phyloP scores from a whole-genome alignment of 2,888 invertebrate genomes.

The Chirona hameri region DNA sequence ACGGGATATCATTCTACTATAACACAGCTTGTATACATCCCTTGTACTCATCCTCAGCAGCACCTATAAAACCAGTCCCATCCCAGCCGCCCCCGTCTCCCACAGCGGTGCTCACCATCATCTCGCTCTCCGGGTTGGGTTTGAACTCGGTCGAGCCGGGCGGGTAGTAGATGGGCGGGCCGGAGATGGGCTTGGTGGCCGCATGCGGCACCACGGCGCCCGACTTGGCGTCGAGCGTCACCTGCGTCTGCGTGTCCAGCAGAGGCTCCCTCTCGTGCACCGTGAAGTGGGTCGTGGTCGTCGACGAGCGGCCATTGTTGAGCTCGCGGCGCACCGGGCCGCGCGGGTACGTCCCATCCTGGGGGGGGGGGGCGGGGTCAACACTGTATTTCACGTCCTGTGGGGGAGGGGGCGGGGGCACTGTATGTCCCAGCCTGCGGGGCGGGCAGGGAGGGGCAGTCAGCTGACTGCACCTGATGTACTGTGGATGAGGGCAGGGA shows the following conservation, averaged over 20 bases:
- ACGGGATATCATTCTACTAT: too few relatives aligned
- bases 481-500: too few relatives aligned
- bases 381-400: too few relatives aligned
- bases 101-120: neutral
- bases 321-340: slow-evolving; percentile 12
- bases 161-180: slow-evolving; percentile 85
- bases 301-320: neutral
- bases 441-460: too few relatives aligned
- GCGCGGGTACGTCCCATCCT: slow-evolving; percentile 26
- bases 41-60: too few relatives aligned
- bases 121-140: slow-evolving; percentile 12
- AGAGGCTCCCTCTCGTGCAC: slow-evolving; percentile 23
- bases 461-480: too few relatives aligned
- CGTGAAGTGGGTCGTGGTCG: slow-evolving; percentile 1
- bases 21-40: too few relatives aligned
- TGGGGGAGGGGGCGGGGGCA: too few relatives aligned
- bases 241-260: slow-evolving; percentile 13
- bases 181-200: slow-evolving; percentile 53
- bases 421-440: too few relatives aligned
- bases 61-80: too few relatives aligned
- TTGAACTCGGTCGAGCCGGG: slow-evolving; percentile 56
- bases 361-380: too few relatives aligned
- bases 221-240: slow-evolving; percentile 12
- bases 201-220: slow-evolving; percentile 13
- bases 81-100: neutral